Percentiles rank a stretch among this genome's conserved stretches.
phyloP scores from a whole-genome alignment of 30 jellyfish, hydroid and myxozoan species.

The Aurelia sp. region DNA sequence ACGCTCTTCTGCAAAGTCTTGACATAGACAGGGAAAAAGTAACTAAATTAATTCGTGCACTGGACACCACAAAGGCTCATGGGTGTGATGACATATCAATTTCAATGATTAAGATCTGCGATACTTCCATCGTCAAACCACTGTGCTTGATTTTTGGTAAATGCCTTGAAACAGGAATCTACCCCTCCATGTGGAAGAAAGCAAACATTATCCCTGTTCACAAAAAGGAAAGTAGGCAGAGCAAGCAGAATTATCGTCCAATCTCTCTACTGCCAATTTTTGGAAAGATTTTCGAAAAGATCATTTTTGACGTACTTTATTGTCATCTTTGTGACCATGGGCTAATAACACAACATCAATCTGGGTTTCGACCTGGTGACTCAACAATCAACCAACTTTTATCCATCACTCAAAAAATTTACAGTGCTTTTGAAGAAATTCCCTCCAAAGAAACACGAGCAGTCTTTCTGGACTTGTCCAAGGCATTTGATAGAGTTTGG shows the following conservation, averaged over 20 bases:
- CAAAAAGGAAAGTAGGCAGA: no score
- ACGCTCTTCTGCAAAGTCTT: constrained; percentile 17
- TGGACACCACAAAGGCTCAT: not conserved
- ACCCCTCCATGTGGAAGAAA: no score
- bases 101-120: constrained; percentile 24
- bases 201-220: no score
- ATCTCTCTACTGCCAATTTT: no score
- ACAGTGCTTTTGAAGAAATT: constrained; percentile 60
- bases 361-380: constrained; percentile 58
- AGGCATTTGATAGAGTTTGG: constrained; percentile 73
- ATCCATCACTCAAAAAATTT: constrained; percentile 45
- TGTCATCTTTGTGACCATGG: constrained; percentile 39
- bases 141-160: not conserved
- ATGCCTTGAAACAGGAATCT: no score
- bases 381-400: constrained; percentile 36
- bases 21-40: constrained; percentile 18
- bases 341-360: constrained; percentile 38
- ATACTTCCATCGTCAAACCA: constrained; percentile 17
- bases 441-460: constrained; percentile 66
- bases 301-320: constrained; percentile 38
- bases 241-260: not conserved
- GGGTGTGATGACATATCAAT: not conserved
- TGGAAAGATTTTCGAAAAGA: constrained; percentile 18
- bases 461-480: constrained; percentile 63
- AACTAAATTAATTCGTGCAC: constrained; percentile 15